Evolutionary conservation across 2,888 invertebrate genomes (phyloP).

Genomic region (Platycnemis pennipes): DNA sequence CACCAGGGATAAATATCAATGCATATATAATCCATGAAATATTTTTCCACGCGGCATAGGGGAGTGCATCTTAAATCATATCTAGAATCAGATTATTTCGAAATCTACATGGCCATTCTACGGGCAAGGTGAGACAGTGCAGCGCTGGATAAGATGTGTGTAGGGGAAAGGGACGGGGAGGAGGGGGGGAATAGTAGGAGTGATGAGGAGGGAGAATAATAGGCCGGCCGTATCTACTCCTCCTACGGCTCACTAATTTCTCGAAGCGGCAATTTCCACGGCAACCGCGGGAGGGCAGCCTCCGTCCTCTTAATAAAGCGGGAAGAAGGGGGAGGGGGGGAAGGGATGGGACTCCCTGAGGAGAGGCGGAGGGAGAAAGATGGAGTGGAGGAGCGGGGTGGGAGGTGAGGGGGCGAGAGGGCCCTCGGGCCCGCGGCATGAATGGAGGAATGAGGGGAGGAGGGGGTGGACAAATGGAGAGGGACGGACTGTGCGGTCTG

Average conservation of each 20-base stretch:
- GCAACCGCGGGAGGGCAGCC: conserved; percentile 39
- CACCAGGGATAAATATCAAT: too few relatives aligned
- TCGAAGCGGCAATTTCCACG: conserved; percentile 40
- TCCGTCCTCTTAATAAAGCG: conserved; percentile 30
- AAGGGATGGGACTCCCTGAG: not conserved
- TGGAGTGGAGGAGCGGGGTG: not conserved
- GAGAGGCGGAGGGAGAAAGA: not conserved
- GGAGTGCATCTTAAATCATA: too few relatives aligned
- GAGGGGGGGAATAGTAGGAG: not conserved
- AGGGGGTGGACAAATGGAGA: not conserved
- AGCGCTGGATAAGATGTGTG: not conserved
- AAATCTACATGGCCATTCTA: too few relatives aligned
- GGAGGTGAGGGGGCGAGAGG: not conserved
- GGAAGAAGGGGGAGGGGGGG: not conserved
- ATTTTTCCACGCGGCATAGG: too few relatives aligned
- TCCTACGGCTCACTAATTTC: conserved; percentile 45
- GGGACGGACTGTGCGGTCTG: too few relatives aligned
- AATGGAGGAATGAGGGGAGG: too few relatives aligned
- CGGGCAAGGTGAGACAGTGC: too few relatives aligned
- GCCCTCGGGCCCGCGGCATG: not conserved
- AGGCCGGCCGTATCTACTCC: conserved; percentile 28
- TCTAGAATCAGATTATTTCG: too few relatives aligned
- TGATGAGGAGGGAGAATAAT: conserved; percentile 27
- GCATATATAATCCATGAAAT: too few relatives aligned
- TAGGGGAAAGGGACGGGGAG: not conserved